Evolutionary conservation across 2,113 vertebrate species (phyloP).

Genomic region (Rynchops niger): DNA sequence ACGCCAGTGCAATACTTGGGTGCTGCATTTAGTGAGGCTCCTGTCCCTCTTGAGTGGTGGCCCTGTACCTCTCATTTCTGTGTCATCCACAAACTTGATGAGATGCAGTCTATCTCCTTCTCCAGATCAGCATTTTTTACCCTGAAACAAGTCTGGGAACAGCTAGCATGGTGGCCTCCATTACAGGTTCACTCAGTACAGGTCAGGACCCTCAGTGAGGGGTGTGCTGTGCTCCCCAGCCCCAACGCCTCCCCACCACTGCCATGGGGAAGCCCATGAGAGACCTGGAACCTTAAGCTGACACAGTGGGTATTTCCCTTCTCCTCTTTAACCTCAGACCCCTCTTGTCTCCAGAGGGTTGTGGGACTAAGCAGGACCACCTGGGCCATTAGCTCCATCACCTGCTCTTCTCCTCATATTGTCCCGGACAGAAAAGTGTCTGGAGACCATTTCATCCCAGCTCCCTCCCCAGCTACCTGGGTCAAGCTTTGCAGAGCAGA

Average conservation of each 20-base stretch:
- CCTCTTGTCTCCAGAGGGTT: not conserved
- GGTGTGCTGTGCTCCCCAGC: no score
- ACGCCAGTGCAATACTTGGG: not conserved
- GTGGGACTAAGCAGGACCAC: not conserved
- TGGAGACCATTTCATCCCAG: fast-evolving
- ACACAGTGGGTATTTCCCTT: not conserved
- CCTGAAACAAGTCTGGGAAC: not conserved
- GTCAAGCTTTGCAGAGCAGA: not conserved
- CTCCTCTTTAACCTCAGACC: not conserved
- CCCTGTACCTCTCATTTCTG: not conserved
- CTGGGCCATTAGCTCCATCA: not conserved
- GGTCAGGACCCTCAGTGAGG: not conserved
- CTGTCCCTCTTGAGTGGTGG: not conserved
- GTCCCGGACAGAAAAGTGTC: not conserved
- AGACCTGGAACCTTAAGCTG: not conserved
- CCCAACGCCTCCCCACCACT: not conserved
- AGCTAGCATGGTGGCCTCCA: not conserved
- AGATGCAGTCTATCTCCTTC: not conserved
- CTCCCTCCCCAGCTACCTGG: not conserved
- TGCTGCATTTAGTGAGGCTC: not conserved
- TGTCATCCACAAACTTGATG: not conserved
- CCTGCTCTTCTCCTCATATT: not conserved
- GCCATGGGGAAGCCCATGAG: not conserved
- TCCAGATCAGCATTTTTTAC: not conserved
- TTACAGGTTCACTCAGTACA: not conserved